These are phyloP conservation scores for Macrostomum lignano DNA, from an alignment of 1,140 invertebrate genomes.

Conservation along the genomic window DNA sequence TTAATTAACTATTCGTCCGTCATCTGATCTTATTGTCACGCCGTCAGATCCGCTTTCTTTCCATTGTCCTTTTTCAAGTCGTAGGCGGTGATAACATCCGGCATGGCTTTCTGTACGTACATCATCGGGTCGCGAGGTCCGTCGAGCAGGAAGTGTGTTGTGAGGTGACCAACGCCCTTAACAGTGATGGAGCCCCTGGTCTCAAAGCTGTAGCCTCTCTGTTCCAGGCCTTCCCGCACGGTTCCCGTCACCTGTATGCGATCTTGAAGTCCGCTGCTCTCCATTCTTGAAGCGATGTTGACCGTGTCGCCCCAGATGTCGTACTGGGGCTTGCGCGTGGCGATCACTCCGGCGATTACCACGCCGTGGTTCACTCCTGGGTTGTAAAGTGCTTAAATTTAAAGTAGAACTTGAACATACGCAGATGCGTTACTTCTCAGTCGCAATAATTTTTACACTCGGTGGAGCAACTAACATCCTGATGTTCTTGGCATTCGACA, in stretches of 20 bases:
- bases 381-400: constrained; percentile 42
- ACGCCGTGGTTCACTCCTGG: constrained; percentile 69
- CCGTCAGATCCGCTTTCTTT: too few relatives aligned
- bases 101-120: too few relatives aligned
- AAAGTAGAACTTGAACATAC: too few relatives aligned
- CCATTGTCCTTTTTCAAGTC: too few relatives aligned
- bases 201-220: constrained; percentile 44
- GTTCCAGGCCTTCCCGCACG: constrained; percentile 30
- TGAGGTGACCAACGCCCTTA: constrained; percentile 72
- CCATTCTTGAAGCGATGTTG: constrained; percentile 77
- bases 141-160: constrained; percentile 54
- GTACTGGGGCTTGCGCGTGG: constrained; percentile 73
- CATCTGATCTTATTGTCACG: too few relatives aligned
- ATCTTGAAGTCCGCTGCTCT: constrained; percentile 38
- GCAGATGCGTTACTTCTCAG: too few relatives aligned
- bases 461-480: too few relatives aligned
- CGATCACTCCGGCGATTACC: constrained; percentile 75
- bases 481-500: too few relatives aligned
- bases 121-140: constrained; percentile 15
- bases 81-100: too few relatives aligned
- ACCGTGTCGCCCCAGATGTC: constrained; percentile 96
- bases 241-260: constrained; percentile 41
- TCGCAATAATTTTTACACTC: too few relatives aligned
- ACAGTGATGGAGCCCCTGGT: constrained; percentile 60
- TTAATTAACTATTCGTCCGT: too few relatives aligned